Evolutionary conservation across 2,113 vertebrate species (phyloP), one percentile per base, ranked within the genome.

Genomic region (Apaloderma vittatum): DNA sequence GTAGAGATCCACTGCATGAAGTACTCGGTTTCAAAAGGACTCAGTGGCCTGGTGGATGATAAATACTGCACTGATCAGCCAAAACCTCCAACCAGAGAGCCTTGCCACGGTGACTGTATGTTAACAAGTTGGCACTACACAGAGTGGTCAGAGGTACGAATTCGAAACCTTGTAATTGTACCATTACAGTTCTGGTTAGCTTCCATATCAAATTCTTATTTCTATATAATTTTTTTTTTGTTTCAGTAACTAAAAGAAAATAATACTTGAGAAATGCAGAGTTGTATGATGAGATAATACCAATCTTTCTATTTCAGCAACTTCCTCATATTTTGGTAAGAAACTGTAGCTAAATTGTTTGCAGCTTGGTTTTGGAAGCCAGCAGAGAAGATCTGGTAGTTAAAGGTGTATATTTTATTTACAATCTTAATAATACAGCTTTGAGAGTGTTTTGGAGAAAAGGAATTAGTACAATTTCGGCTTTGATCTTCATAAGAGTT

Each of bases 81-180:
- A 55, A 99, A 99, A 88, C 99, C 99, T 72, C 98, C 98, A 29
- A 89, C 75, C 59, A 98, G 99, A 88, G 99, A 99, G 91, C 63
- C 97, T 45, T 99, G 99, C 93, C 99, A 98, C 6, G 99, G 99
- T 15, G 98, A 99, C 97, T 99, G 99, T 91, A 97, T 98, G 76
- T 97, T 98, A 34, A 97, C 98, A 95, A 99, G 98, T 79, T 99
- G 99, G 99, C 99, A 99, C 90, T 99, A 99, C 97, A 98, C 99
- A 15, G 98, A 98, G 77, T 99, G 99, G 99, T 99, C 99, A 86
- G 98, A 99, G 99, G 99, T 99, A 98, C 77, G 40, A 36, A 88
- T 67, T 51, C 65, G 75, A 75, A 59, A 36, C 8, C 22, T 76
- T 82, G 2, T 85, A 48, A 34, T 55, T 85, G 24, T 74, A n/a